phyloP scores from a whole-genome alignment of 2,888 invertebrate species.

The Torymus auratus region DNA sequence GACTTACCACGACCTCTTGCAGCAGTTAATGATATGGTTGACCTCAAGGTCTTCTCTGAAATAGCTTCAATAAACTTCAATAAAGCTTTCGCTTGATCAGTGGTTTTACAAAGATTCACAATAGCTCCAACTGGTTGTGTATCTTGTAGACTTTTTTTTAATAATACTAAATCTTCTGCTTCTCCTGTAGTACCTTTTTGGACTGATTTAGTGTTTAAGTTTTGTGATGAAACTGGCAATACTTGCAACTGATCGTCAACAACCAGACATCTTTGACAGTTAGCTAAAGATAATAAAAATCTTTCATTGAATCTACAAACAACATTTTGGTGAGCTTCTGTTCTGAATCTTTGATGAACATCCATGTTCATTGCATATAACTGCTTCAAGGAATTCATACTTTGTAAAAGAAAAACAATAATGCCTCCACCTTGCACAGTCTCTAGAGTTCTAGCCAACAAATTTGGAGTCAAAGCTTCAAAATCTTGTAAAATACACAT shows the following conservation, averaged over 20 bases:
- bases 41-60: constrained; percentile 91
- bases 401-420: constrained; percentile 90
- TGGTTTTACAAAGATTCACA: constrained; percentile 92
- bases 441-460: constrained; percentile 96
- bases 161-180: constrained; percentile 81
- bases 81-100: constrained; percentile 95
- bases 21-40: constrained; percentile 96
- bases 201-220: constrained; percentile 87
- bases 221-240: constrained; percentile 93
- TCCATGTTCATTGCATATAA: constrained; percentile 98
- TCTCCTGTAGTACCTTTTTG: constrained; percentile 73
- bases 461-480: constrained; percentile 97
- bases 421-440: constrained; percentile 99
- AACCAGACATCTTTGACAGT: constrained; percentile 92
- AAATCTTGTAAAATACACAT: constrained; percentile 98
- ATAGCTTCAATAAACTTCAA: constrained; percentile 96
- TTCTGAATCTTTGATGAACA: constrained; percentile 96
- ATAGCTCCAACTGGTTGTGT: constrained; percentile 95
- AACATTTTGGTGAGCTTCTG: constrained; percentile 94
- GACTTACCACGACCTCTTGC: constrained; percentile 99
- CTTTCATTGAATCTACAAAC: constrained; percentile 97
- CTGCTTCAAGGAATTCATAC: constrained; percentile 92
- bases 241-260: constrained; percentile 95
- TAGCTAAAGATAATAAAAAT: constrained; percentile 92
- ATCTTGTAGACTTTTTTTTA: constrained; percentile 91